Conservation (phyloP, 2,113 vertebrate species). For the Chionomys nivalis region DNA sequence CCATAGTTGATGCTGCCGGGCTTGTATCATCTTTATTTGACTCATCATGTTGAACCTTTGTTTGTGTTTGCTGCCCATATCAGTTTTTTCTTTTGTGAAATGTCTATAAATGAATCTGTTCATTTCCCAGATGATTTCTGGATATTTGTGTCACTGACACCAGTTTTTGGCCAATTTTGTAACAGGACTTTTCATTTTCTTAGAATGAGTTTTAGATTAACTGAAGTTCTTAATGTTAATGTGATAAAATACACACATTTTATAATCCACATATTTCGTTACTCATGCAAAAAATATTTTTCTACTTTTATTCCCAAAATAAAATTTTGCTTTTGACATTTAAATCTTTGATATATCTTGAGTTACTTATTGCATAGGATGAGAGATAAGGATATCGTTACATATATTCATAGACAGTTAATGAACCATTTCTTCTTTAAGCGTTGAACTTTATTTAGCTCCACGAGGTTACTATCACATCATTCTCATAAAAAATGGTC, state of each 20-base stretch:
- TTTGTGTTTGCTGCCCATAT: background rate
- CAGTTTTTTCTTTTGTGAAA: background rate
- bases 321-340: slow-evolving; percentile 17
- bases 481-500: slow-evolving; percentile 38
- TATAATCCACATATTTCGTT: background rate
- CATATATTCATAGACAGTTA: slow-evolving; percentile 1
- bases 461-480: background rate
- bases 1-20: background rate
- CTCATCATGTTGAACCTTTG: background rate
- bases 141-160: background rate
- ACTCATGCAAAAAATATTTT: slow-evolving; percentile 36
- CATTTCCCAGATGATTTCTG: background rate
- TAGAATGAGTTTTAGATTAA: background rate
- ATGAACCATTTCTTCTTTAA: slow-evolving; percentile 29
- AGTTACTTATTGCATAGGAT: background rate
- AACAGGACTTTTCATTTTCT: background rate
- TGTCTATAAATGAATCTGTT: background rate
- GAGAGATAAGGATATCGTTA: background rate
- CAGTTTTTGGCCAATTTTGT: background rate
- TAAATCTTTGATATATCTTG: background rate
- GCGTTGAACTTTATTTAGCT: slow-evolving; percentile 18
- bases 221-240: background rate
- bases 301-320: background rate
- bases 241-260: slow-evolving; percentile 17
- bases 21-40: background rate